Evolutionary conservation across 30 jellyfish, hydroid and myxozoan genomes (phyloP).

Genomic region (Turritopsis dohrnii): DNA sequence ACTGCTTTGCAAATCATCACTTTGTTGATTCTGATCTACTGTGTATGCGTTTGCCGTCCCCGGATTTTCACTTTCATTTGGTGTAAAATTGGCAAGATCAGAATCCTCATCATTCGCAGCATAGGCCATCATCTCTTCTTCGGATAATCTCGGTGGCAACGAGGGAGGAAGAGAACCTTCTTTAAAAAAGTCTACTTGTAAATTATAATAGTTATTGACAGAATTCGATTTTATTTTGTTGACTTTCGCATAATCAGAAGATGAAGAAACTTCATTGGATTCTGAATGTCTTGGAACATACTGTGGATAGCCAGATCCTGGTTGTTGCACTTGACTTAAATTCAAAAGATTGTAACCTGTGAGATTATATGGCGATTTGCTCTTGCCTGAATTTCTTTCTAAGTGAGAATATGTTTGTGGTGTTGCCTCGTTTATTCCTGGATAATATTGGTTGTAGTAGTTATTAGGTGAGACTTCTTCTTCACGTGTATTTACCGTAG

Average conservation of each 20-base stretch:
- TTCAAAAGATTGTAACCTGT: slow-evolving; percentile 1
- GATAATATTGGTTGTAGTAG: background rate
- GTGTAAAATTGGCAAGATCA: background rate
- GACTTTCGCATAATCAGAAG: slow-evolving; percentile 48
- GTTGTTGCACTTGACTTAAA: background rate
- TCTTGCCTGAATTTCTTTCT: background rate
- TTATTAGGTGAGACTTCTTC: background rate
- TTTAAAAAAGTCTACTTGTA: slow-evolving; percentile 1
- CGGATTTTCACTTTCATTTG: background rate
- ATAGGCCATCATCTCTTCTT: slow-evolving; percentile 7
- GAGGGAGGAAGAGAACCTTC: slow-evolving; percentile 59
- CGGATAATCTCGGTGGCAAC: slow-evolving; percentile 44
- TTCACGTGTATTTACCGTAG: background rate
- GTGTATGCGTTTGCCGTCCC: background rate
- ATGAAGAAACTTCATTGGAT: background rate
- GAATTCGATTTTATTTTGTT: slow-evolving; percentile 19
- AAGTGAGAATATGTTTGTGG: slow-evolving; percentile 11
- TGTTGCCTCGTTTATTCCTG: background rate
- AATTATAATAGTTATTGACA: background rate
- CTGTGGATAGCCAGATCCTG: background rate
- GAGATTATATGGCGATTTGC: background rate
- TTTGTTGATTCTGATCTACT: background rate
- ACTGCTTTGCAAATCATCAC: slow-evolving; percentile 3
- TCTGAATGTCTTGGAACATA: background rate
- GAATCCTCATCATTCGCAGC: background rate